phyloP scores from a whole-genome alignment of 2,113 vertebrate genomes.

The Elanoides forficatus region DNA sequence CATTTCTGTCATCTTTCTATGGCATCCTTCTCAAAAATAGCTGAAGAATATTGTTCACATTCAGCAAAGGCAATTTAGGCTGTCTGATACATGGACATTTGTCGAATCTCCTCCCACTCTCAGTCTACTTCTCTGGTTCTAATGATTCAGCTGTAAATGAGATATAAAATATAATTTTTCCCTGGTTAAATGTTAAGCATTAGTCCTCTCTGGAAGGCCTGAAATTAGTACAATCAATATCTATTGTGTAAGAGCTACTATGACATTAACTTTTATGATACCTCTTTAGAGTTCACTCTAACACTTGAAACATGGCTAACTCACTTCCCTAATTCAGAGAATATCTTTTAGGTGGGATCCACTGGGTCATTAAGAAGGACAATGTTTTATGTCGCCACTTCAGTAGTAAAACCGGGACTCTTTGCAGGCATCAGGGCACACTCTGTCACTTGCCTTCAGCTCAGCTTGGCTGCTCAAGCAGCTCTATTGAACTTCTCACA shows the following conservation, averaged over 20 bases:
- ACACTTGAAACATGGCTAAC: neutral
- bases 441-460: neutral
- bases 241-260: neutral
- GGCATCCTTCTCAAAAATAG: neutral
- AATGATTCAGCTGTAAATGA: slow-evolving; percentile 12
- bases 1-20: neutral
- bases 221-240: neutral
- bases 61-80: neutral
- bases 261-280: slow-evolving; percentile 8
- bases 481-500: neutral
- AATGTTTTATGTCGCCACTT: neutral
- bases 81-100: neutral
- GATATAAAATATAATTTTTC: neutral
- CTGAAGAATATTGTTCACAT: neutral
- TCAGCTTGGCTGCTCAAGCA: neutral
- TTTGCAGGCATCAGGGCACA: neutral
- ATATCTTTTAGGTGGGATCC: neutral
- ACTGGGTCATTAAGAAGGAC: neutral
- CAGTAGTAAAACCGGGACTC: neutral
- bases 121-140: neutral
- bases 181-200: neutral
- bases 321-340: neutral
- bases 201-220: neutral
- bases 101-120: neutral
- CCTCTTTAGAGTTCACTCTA: neutral